Evolutionary conservation across 2,113 vertebrate genomes (phyloP).

Genomic region (Vulpes vulpes): DNA sequence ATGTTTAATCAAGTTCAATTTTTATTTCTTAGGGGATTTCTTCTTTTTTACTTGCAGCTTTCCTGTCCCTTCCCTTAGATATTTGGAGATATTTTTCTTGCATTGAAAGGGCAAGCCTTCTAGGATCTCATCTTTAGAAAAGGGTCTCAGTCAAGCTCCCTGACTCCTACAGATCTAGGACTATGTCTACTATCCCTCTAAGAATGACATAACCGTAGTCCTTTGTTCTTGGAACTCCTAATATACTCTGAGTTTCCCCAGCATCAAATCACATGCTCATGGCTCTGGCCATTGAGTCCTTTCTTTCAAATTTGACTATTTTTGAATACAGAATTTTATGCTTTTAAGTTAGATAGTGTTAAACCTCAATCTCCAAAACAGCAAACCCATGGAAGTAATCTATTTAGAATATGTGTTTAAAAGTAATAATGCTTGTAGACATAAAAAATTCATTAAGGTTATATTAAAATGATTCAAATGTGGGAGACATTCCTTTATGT

Average conservation of each 20-base stretch:
- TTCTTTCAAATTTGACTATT: neutral
- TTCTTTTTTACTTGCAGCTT: neutral
- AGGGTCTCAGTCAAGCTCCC: neutral
- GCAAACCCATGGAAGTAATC: neutral
- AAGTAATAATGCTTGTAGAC: neutral
- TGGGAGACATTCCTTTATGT: neutral
- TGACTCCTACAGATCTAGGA: neutral
- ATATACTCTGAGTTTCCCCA: neutral
- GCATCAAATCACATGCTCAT: neutral
- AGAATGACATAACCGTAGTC: neutral
- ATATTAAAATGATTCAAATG: neutral
- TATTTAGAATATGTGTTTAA: neutral
- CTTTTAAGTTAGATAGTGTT: neutral
- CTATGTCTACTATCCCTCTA: neutral
- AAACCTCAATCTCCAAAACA: neutral
- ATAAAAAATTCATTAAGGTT: neutral
- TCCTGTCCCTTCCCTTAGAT: neutral
- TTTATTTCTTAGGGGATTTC: neutral
- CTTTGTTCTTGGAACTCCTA: neutral
- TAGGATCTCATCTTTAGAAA: neutral
- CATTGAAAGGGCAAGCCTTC: neutral
- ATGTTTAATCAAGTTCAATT: neutral
- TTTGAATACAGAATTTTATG: neutral
- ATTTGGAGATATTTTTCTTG: neutral
- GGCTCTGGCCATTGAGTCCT: neutral